A percentile compares a stretch with the other conserved stretches of the same genome.
Conservation (phyloP, 1,140 invertebrate species). For the Ips nitidus region DNA sequence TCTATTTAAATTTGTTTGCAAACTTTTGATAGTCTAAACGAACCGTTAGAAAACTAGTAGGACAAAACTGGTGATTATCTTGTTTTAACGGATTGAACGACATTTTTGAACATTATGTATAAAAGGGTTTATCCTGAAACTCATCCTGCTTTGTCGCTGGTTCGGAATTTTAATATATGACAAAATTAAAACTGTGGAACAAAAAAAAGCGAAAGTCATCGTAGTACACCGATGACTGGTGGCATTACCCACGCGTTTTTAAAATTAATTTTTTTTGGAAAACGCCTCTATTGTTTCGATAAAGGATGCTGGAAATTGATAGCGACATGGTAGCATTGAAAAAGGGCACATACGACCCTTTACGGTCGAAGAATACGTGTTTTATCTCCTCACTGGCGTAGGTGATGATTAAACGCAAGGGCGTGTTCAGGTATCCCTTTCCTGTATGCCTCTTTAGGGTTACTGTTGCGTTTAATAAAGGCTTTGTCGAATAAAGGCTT, state of each 20-base stretch:
- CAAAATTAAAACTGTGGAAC: too few relatives aligned
- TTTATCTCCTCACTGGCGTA: background rate
- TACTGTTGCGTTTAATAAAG: background rate
- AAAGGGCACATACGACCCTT: slow-evolving; percentile 5
- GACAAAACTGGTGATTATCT: too few relatives aligned
- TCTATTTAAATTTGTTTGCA: too few relatives aligned
- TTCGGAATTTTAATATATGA: too few relatives aligned
- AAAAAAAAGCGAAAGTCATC: slow-evolving; percentile 1
- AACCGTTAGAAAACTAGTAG: too few relatives aligned
- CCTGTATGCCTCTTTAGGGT: background rate
- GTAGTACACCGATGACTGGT: background rate
- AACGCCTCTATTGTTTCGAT: slow-evolving; percentile 6
- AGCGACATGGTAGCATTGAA: slow-evolving; percentile 4
- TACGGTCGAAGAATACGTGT: slow-evolving; percentile 9
- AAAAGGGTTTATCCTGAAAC: too few relatives aligned
- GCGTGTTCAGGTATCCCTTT: slow-evolving; percentile 2
- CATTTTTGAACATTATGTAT: too few relatives aligned
- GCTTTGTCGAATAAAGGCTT: background rate
- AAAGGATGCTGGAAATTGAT: slow-evolving; percentile 14
- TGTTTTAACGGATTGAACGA: too few relatives aligned
- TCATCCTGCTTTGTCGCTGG: too few relatives aligned
- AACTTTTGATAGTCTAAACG: too few relatives aligned
- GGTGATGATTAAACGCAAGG: slow-evolving; percentile 1
- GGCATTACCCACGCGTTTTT: slow-evolving; percentile 7
- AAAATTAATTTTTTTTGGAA: slow-evolving; percentile 2